phyloP scores from a whole-genome alignment of 2,797 vertebrate species.

The Halcyon leucocephala region DNA sequence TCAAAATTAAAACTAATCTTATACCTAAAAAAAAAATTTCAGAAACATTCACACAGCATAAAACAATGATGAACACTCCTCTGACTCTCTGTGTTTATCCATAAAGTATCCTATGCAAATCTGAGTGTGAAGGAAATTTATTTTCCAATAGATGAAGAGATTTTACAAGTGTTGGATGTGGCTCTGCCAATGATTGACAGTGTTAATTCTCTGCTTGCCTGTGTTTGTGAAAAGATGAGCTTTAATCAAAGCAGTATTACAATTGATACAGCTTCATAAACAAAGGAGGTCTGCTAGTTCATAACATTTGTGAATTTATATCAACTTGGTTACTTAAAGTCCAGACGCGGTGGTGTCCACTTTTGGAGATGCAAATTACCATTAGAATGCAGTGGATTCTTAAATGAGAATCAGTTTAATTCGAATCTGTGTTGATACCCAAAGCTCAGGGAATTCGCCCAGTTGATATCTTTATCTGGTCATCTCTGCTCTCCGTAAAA shows the following conservation, averaged over 20 bases:
- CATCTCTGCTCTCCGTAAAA: background rate
- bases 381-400: background rate
- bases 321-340: background rate
- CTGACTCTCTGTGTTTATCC: background rate
- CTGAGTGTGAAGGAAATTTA: background rate
- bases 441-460: background rate
- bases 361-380: background rate
- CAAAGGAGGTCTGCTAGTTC: background rate
- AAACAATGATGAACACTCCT: background rate
- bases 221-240: background rate
- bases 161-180: background rate
- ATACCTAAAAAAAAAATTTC: background rate
- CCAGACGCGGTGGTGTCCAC: background rate
- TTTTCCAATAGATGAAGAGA: background rate
- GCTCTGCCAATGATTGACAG: background rate
- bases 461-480: background rate
- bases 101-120: background rate
- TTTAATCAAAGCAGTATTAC: background rate
- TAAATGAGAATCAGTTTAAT: background rate
- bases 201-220: background rate
- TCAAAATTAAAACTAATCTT: background rate
- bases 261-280: background rate
- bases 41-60: accelerated
- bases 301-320: background rate
- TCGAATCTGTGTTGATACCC: background rate